Evolutionary conservation across 2,113 vertebrate genomes (phyloP).

Genomic region (Oryzias celebensis): DNA sequence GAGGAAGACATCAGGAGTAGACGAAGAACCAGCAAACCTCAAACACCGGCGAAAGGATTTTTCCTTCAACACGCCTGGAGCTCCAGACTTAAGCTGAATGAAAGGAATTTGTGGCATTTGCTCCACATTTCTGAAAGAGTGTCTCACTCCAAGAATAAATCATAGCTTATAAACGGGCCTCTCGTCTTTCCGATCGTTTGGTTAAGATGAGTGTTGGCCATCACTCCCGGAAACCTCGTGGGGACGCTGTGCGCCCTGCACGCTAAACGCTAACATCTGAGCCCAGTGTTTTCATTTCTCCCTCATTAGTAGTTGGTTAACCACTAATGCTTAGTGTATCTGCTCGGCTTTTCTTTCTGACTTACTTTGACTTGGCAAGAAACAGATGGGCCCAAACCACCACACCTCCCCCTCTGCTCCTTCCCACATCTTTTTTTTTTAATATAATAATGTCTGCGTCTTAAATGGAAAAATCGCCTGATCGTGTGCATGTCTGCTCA

Average conservation of each 20-base stretch:
- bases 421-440: conserved; percentile 57
- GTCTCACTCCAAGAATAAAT: conserved; percentile 24
- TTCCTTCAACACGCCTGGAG: conserved; percentile 47
- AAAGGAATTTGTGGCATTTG: conserved; percentile 18
- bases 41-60: conserved; percentile 52
- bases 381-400: conserved; percentile 67
- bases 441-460: conserved; percentile 63
- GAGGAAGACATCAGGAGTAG: conserved; percentile 60
- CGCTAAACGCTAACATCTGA: conserved; percentile 74
- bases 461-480: conserved; percentile 65
- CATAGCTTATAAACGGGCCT: conserved; percentile 59
- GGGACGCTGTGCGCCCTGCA: conserved; percentile 53
- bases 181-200: conserved; percentile 35
- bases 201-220: conserved; percentile 63
- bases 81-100: conserved; percentile 35
- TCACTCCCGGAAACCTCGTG: conserved; percentile 64
- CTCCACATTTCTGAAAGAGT: conserved; percentile 24
- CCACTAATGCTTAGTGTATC: conserved; percentile 76
- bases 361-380: conserved; percentile 63
- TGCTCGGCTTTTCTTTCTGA: conserved; percentile 66
- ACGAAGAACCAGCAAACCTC: conserved; percentile 69
- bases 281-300: conserved; percentile 72
- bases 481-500: conserved; percentile 67
- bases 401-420: conserved; percentile 38
- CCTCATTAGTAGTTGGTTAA: conserved; percentile 80